Evolutionary conservation across 2,113 vertebrate genomes (phyloP).

Genomic region (Corythoichthys intestinalis): DNA sequence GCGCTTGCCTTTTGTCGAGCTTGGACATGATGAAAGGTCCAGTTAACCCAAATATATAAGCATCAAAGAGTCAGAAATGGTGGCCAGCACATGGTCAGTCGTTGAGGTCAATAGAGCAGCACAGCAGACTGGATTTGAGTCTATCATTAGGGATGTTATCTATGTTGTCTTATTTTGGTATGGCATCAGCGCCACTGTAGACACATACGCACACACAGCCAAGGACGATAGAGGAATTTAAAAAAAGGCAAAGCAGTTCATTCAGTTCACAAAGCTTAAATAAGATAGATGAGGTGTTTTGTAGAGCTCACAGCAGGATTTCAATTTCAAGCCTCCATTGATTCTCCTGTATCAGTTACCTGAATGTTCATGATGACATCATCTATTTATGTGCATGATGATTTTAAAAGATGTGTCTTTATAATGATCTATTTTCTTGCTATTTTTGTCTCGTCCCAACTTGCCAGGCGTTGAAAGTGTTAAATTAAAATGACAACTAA

Average conservation of each 20-base stretch:
- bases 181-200: conserved; percentile 22
- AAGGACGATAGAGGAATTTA: conserved; percentile 1
- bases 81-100: conserved; percentile 54
- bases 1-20: too few species aligned
- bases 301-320: conserved; percentile 33
- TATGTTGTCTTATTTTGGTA: conserved; percentile 54
- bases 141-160: conserved; percentile 37
- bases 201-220: conserved; percentile 18
- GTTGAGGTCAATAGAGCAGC: conserved; percentile 60
- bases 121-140: conserved; percentile 44
- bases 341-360: conserved; percentile 47
- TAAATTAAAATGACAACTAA: neutral
- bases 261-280: conserved; percentile 34
- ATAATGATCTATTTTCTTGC: neutral
- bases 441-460: neutral
- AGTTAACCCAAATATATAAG: neutral
- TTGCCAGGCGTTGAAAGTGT: neutral
- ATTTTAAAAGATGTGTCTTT: conserved; percentile 3
- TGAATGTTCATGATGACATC: conserved; percentile 14
- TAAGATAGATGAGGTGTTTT: conserved; percentile 39
- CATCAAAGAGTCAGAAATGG: conserved; percentile 41
- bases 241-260: conserved; percentile 22
- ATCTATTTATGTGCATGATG: conserved; percentile 12
- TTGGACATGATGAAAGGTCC: neutral
- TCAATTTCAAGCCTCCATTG: conserved; percentile 5